Evolutionary conservation across 1,140 invertebrate species (phyloP).

Genomic region (Calliopsis andreniformis): DNA sequence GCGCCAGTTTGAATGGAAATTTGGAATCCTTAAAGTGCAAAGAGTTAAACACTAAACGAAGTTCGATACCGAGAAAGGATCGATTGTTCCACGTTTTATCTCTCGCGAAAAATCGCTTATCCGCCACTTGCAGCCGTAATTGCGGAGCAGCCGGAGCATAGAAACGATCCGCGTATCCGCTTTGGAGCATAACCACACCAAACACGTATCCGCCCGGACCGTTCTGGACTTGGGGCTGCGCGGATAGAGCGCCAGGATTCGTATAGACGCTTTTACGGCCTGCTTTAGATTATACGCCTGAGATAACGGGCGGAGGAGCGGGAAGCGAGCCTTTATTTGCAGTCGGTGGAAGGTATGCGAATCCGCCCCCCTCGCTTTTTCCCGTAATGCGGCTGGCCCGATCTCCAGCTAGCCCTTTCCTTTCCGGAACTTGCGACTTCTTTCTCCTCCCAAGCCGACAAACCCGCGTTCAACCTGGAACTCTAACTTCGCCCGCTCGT

Average conservation of each 20-base stretch:
- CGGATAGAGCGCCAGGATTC: slow-evolving; percentile 57
- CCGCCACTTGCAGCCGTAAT: slow-evolving; percentile 48
- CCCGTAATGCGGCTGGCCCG: slow-evolving; percentile 49
- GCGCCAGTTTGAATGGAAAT: too few species aligned
- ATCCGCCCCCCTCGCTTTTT: slow-evolving; percentile 49
- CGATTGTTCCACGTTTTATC: slow-evolving; percentile 30
- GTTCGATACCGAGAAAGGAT: neutral
- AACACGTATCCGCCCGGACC: slow-evolving; percentile 73
- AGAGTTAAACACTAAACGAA: too few species aligned
- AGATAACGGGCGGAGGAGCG: slow-evolving; percentile 68
- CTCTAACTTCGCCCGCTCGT: slow-evolving; percentile 39
- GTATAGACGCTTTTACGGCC: slow-evolving; percentile 73
- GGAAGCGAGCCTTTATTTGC: slow-evolving; percentile 70
- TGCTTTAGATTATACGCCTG: slow-evolving; percentile 77
- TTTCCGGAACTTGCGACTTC: slow-evolving; percentile 45
- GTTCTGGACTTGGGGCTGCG: slow-evolving; percentile 28
- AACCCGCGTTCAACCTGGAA: slow-evolving; percentile 13
- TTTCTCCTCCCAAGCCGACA: slow-evolving; percentile 8
- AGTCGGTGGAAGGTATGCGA: slow-evolving; percentile 59
- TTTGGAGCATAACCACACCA: slow-evolving; percentile 69
- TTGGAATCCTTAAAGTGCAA: too few species aligned
- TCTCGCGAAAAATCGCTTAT: slow-evolving; percentile 35
- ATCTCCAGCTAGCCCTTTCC: slow-evolving; percentile 21
- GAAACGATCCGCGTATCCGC: slow-evolving; percentile 39
- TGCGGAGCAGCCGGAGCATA: slow-evolving; percentile 32